Base-by-base conservation (phyloP, 2,113 vertebrate species). In the Neogobius melanostomus region DNA sequence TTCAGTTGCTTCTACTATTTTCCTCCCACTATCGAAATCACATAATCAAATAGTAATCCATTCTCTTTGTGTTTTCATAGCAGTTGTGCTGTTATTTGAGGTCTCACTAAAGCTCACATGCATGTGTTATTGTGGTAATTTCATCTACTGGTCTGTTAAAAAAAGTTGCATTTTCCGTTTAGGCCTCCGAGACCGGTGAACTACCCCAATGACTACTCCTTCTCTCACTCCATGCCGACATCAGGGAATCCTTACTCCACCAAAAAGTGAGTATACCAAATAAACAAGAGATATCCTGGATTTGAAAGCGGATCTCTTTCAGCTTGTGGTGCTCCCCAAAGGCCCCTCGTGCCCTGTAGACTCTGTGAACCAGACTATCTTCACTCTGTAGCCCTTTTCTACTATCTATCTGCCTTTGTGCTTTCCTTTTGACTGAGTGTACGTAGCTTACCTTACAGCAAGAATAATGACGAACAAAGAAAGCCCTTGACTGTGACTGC, bases 161-260 rank as follows among this genome's bases (percentile, higher is more conserved):
- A 42, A 42, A 53, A 36, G 4, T 36, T 5, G 28, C 28, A 36
- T 9, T 86, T 91, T 68, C 64, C 28, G 75, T 71, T 4, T 86
- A 99, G 98, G 97, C 98, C 98, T 46, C 96, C 96, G 8, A 94
- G 98, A 96, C 96, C 98, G 63, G 92, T 95, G 80, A 97, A 95
- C 90, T 93, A 94, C 92, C 94, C 95, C 94, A 98, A 94, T 0
- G 98, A 99, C 81, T 93, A 94, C 71, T 87, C 95, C 48, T 93
- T 99, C 90, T 98, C 96, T 82, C 96, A 98, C 90, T 96, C 98
- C 68, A 97, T 98, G 90, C 97, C 96, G 87, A 93, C 91, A 86
- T 96, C 96, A 96, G 96, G 96, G 95, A 98, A 96, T 81, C 95
- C 97, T 71, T 97, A 96, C 87, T 95, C 97, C 89, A 97, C 95